These are phyloP conservation scores for Peribatodes rhomboidaria DNA, from an alignment of 2,888 invertebrate genomes.

Conservation along the genomic window DNA sequence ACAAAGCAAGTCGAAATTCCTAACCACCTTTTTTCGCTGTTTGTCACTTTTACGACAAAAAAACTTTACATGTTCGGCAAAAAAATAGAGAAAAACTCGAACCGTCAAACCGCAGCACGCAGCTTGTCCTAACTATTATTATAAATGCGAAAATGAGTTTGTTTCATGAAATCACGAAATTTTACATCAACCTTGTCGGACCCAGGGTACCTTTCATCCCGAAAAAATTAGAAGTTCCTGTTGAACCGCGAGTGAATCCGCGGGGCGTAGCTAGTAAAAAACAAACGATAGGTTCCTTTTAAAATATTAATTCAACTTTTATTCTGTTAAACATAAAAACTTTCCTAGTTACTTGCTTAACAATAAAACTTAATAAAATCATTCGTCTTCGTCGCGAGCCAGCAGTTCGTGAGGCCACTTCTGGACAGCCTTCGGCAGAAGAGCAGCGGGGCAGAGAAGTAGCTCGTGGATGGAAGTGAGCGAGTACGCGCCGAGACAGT, in stretches of 20 bases:
- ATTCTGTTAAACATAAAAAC: conserved; percentile 19
- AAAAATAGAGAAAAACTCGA: no score
- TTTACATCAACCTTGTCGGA: no score
- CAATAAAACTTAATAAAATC: conserved; percentile 2
- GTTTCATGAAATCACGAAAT: no score
- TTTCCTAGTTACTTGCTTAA: conserved; percentile 20
- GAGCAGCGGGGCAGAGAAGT: conserved; percentile 69
- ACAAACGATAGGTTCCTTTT: not conserved
- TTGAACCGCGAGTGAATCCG: not conserved
- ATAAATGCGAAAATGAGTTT: no score
- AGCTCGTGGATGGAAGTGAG: conserved; percentile 66
- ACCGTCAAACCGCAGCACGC: no score
- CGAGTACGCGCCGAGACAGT: conserved; percentile 74
- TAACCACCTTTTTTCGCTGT: no score
- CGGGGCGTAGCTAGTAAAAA: not conserved
- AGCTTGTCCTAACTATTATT: no score
- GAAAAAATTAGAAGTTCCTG: no score
- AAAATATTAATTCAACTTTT: conserved; percentile 9
- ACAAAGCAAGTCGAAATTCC: no score
- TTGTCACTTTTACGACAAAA: no score
- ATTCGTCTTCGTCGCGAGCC: conserved; percentile 55
- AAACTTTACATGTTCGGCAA: no score
- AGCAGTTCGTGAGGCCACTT: conserved; percentile 68
- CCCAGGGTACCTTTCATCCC: no score
- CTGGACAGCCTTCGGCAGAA: conserved; percentile 58